Evolutionary conservation across 2,113 vertebrate species (phyloP), one percentile per base, ranked within the genome.

Genomic region (Pelusios castaneus): DNA sequence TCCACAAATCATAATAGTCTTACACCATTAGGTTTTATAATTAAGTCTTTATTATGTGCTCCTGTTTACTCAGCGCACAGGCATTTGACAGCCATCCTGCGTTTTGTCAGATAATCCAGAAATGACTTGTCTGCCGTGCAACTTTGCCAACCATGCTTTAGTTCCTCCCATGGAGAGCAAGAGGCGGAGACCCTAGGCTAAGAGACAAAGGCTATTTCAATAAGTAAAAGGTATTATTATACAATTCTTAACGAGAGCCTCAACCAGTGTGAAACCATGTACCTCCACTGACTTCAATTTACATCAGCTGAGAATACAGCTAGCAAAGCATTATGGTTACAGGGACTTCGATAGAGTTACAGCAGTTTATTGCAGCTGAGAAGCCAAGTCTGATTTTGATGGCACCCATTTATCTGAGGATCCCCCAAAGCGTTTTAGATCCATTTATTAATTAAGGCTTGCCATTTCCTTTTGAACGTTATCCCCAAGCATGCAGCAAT

Each of bases 11-110:
- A 85, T 78, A 88, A 94, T 25, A 52, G 86, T 93, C 85, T 87
- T 94, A 90, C 88, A 43, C 95, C 94, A 91, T 96, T 96, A 96
- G 92, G 93, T 45, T 96, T 90, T 49, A 47, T 92, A 94, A 97
- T 96, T 85, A 91, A 95, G 91, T 54, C 43, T 54, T 84, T 88
- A 84, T 52, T 17, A 41, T 0, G 19, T 52, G 94, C 29, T 73
- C 55, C 90, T 93, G 56, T 95, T 96, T 91, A 8, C 95, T 93
- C 58, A 91, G 95, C 91, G 73, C 7, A 6, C 17, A 80, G 86
- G 55, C 34, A 49, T 31, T 0, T 52, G 93, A 86, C 92, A 92
- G 90, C 54, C 76, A 2, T 52, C 89, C 91, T 0, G 2, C 58
- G 41, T 34, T 13, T 76, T 0, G 7, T 12, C 84, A 80, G 34